Evolutionary conservation across 2,113 vertebrate genomes (phyloP), one percentile per base, ranked within the genome.

Genomic region (Dolichallabes microphthalmus): DNA sequence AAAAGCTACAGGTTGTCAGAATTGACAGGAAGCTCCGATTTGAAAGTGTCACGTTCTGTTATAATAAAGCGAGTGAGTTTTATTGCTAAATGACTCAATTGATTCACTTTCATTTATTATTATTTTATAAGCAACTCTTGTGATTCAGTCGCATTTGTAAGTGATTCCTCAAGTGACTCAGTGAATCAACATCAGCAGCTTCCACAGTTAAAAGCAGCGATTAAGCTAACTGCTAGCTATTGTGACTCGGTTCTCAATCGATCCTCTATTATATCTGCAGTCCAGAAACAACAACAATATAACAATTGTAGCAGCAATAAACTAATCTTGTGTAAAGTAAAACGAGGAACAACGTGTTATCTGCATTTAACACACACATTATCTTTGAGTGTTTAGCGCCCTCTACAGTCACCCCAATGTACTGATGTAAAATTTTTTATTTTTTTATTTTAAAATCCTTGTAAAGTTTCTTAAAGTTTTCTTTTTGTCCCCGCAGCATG

Each of bases 401-500:
- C 45, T 45, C 73, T 75, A 8, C 45, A 52, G 25, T 27, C 53
- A 50, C 50, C 19, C 13, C 50, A n/a, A 52, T 20, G 53, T n/a
- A 76, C 50, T 57, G 9, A 22, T 2, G 27, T 57, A 27, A 7
- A 19, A n/a, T n/a, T 35, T 35, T 35, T 35, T 35, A 35, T 1
- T 20, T 30, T 25, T 19, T 32, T 32, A 32, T 57, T 3, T 45
- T 6, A 75, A 2, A 75, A 53, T 50, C 8, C 35, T 73, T 4
- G 22, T 52, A 15, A 39, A 32, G n/a, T 32, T 14, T 55, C 32
- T 10, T 30, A 3, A 45, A 57, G 20, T 53, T 20, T 19, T 74
- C 15, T 30, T 45, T 55, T 87, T 78, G 66, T 64, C 90, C 73
- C 84, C 76, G 50, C 93, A 99, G 98, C 98, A 99, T 74, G 96